Base-by-base conservation (phyloP, 2,888 invertebrate genomes). In the Cryptus armator region DNA sequence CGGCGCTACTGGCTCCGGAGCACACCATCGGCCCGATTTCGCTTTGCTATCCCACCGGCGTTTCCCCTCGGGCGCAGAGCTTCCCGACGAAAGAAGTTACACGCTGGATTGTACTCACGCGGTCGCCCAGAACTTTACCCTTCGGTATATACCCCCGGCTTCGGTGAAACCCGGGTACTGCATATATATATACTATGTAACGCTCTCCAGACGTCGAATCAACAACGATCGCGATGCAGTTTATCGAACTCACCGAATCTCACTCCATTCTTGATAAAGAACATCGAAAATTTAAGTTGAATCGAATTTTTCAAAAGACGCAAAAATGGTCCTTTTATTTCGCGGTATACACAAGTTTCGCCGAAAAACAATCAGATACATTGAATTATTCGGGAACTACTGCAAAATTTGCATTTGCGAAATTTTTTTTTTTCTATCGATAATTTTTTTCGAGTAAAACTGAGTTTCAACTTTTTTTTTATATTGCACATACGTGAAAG, bases 31-130 rank as follows among this genome's bases (percentile, higher is more conserved):
- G 76, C 67, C 66, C 70, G 75, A 16, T 76, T 81, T 76, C 72
- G 70, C 79, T 79, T 70, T 79, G 43, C 24, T 46, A 12, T 16
- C 72, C 59, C 67, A 53, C 46, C 64, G 5, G 68, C 72, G 44
- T 76, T 77, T 66, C 83, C 62, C 76, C 59, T 7, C 29, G 29
- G 59, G 29, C 24, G 71, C 51, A 74, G 74, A 83, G 80, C 59
- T 53, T 71, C 70, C 72, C 70, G 81, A 72, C 84, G 81, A 81
- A 81, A 84, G 78, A 86, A 84, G 81, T 84, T 81, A 81, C 83
- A 83, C 76, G 80, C 56, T 51, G 68, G 71, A 84, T 84, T 81
- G 75, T 84, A 72, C 81, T 84, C 77, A 24, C 83, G 86, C 75
- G 80, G 77, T 84, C 66, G 71, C 53, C 51, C 19, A 16, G 62